These are phyloP conservation scores for Spizaetus ornatus DNA, from an alignment of 2,113 vertebrate species.

Conservation along the genomic window DNA sequence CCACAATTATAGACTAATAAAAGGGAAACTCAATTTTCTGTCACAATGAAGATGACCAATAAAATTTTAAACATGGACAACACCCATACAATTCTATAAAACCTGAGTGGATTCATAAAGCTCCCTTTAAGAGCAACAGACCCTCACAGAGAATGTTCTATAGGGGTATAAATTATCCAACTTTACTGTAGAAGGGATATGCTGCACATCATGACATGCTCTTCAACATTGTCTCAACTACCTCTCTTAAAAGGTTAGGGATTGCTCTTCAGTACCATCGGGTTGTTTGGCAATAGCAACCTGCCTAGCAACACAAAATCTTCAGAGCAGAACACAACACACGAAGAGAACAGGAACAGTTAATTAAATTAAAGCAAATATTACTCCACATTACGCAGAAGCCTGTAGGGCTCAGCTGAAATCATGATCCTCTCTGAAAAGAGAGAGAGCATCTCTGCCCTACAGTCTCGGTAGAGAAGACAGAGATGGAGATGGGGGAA, in stretches of 20 bases:
- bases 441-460: not conserved
- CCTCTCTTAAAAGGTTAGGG: not conserved
- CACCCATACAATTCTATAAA: not conserved
- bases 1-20: not conserved
- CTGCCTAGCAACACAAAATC: not conserved
- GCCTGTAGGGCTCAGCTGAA: not conserved
- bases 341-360: not conserved
- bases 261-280: not conserved
- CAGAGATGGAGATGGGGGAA: not conserved
- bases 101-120: not conserved
- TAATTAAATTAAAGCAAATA: not conserved
- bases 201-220: not conserved
- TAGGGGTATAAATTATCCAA: not conserved
- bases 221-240: not conserved
- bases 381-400: not conserved
- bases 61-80: conserved; percentile 4
- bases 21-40: conserved; percentile 43
- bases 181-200: not conserved
- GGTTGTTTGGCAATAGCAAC: not conserved
- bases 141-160: not conserved
- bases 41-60: conserved; percentile 6
- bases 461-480: not conserved
- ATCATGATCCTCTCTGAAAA: not conserved
- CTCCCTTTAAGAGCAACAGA: not conserved
- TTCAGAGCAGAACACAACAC: not conserved